These are phyloP conservation scores for Clarias macrocephalus DNA, from an alignment of 2,113 vertebrate species.

Conservation along the genomic window DNA sequence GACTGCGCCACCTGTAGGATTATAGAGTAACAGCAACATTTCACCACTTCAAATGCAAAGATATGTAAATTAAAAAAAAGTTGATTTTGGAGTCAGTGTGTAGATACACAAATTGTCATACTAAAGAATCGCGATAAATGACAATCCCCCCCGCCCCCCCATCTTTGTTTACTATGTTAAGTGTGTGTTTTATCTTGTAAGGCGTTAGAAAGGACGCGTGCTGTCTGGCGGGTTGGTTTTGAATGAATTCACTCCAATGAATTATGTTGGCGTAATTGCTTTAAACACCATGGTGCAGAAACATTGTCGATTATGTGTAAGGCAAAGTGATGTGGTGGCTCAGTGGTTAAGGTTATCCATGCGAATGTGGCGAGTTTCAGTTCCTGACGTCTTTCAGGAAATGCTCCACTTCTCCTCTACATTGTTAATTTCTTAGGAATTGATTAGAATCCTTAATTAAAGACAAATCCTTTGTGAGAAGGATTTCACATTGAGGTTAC, in stretches of 20 bases:
- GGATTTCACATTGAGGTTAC: background rate
- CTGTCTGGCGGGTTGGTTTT: background rate
- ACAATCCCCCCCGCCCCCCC: no score
- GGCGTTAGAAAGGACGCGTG: background rate
- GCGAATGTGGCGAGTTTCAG: background rate
- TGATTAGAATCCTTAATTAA: background rate
- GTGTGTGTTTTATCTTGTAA: background rate
- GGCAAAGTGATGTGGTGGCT: background rate
- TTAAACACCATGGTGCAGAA: background rate
- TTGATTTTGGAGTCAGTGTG: no score
- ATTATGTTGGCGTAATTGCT: background rate
- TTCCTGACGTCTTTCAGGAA: background rate
- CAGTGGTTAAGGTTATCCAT: background rate
- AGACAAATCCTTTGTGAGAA: background rate
- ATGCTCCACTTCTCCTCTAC: background rate
- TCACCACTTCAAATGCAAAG: no score
- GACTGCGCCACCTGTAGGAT: no score
- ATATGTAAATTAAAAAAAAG: no score
- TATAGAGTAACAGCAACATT: no score
- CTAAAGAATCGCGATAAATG: no score
- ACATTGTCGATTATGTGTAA: background rate
- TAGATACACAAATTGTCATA: no score
- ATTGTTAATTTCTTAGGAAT: background rate
- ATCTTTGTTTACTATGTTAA: background rate
- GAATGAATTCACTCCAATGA: background rate